Conservation (phyloP, 2,113 vertebrate species). For the Lepus timidus region DNA sequence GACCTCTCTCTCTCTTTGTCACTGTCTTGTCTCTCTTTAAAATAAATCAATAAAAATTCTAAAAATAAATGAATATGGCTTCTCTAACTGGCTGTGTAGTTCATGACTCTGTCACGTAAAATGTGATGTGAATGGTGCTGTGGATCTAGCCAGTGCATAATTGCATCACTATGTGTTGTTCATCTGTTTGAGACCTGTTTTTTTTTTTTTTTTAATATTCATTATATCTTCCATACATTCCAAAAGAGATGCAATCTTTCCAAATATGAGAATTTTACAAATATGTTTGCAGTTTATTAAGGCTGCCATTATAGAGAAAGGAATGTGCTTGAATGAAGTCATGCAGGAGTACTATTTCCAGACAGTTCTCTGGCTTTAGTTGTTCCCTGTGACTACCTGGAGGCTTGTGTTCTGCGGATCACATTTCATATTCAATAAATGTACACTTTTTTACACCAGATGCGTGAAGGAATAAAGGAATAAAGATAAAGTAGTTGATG, state of each 20-base stretch:
- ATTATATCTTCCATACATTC: not conserved
- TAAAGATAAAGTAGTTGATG: not conserved
- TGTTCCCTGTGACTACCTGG: not conserved
- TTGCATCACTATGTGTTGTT: not conserved
- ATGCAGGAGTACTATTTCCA: not conserved
- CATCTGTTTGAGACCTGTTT: not conserved
- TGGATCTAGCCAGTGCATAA: not conserved
- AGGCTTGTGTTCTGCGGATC: not conserved
- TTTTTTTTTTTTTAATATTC: conserved; percentile 19
- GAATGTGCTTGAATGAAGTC: not conserved
- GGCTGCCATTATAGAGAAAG: not conserved
- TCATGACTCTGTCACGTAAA: not conserved
- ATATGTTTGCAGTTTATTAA: conserved; percentile 13
- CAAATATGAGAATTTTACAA: not conserved
- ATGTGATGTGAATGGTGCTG: not conserved
- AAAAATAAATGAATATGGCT: not conserved
- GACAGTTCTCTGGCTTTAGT: not conserved
- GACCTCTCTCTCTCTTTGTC: too few relatives aligned
- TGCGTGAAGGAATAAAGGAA: conserved; percentile 12
- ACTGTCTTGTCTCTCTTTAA: too few relatives aligned
- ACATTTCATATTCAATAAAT: not conserved
- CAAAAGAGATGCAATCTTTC: not conserved
- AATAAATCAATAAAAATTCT: too few relatives aligned
- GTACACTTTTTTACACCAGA: not conserved
- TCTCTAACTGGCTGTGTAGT: not conserved